Conservation (phyloP, 1,140 invertebrate species). For the Meloidogyne exigua region DNA sequence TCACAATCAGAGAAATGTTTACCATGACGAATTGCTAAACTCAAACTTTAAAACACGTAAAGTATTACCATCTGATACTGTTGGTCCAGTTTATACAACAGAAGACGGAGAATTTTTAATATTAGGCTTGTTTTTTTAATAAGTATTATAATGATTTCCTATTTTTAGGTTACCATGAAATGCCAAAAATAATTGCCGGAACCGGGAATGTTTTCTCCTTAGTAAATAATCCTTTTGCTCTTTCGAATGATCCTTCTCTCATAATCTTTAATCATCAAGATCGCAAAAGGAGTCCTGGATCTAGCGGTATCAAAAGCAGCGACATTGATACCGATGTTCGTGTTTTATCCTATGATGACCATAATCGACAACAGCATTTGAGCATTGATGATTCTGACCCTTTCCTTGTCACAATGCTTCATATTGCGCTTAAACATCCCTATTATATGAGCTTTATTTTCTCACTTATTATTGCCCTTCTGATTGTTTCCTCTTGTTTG, state of each 20-base stretch:
- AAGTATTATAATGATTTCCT: neutral
- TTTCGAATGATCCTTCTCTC: neutral
- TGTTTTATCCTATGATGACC: neutral
- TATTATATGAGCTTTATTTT: neutral
- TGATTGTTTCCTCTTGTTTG: neutral
- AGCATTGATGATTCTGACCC: neutral
- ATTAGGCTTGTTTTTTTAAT: conserved; percentile 32
- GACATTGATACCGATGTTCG: neutral
- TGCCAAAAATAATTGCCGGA: conserved; percentile 13
- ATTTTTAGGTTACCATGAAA: conserved; percentile 40
- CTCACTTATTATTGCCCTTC: neutral
- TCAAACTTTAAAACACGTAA: neutral
- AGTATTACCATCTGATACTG: conserved; percentile 22
- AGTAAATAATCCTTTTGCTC: neutral
- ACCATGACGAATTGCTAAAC: neutral
- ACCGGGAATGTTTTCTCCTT: neutral
- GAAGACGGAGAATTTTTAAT: conserved; percentile 42
- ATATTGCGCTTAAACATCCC: neutral
- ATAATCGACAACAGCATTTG: neutral
- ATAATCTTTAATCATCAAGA: neutral
- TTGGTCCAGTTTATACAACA: conserved; percentile 37
- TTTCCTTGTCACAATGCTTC: neutral
- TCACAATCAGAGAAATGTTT: conserved; percentile 2
- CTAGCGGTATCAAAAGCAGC: neutral
- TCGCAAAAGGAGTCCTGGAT: too few relatives aligned